Evolutionary conservation across 2,888 invertebrate genomes (phyloP), one percentile per base, ranked within the genome.

Genomic region (Epistrophe grossulariae): DNA sequence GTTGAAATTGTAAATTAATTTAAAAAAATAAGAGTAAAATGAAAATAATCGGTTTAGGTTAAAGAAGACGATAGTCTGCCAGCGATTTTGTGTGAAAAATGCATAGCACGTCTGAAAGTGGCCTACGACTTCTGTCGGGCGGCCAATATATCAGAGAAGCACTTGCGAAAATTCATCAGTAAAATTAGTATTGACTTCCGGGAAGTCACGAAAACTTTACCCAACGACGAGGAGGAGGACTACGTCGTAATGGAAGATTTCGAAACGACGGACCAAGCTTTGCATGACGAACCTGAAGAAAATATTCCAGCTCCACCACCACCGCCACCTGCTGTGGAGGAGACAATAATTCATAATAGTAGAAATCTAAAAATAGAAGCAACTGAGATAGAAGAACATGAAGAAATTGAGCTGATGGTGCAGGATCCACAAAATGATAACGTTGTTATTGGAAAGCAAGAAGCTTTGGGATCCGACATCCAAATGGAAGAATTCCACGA

Each of bases 131-230:
- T 92, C 83, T 89, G 90, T 35, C 89, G 90, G 45, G 84, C 89
- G 13, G 90, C 90, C 0, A 89, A 90, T 19, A 79, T 89, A 11
- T 90, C 91, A 0, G 90, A 91, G 77, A 89, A 88, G 17, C 91
- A 90, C 74, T 73, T 91, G 57, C 89, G 89, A 48, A 88, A 80
- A 15, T 91, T 91, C 74, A 82, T 91, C 5, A 79, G 74, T 1
- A 91, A 91, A 88, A 90, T 91, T 5, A 90, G 88, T 40, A 88
- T 87, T 31, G 91, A 91, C 64, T 91, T 91, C 70, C 89, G 91
- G 70, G 89, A 90, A 81, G 91, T 91, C 0, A 87, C 91, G 0
- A 89, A 85, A 45, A 81, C 83, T 15, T 74, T 88, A 28, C 55
- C 64, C 24, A 48, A 70, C 4, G 76, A 78, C 2, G 88, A 88